Percentiles rank a stretch among this genome's conserved stretches.
Conservation (phyloP, 2,113 vertebrate species). For the Oncorhynchus mykiss region DNA sequence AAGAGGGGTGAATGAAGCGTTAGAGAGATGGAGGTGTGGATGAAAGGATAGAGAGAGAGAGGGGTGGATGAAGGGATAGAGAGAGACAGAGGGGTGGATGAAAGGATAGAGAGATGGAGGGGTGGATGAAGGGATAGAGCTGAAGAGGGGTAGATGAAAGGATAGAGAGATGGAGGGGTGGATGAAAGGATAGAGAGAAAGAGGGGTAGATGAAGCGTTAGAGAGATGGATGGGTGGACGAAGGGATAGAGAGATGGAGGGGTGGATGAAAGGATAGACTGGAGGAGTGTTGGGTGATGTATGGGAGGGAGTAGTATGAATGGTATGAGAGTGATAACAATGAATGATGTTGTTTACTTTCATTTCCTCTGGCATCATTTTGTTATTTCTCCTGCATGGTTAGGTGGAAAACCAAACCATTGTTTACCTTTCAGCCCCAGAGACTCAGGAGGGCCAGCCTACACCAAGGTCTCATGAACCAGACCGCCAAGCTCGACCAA, state of each 20-base stretch:
- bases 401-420: slow-evolving; percentile 69
- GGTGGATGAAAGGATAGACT: background rate
- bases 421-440: slow-evolving; percentile 59
- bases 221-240: too few relatives aligned
- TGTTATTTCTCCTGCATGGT: slow-evolving; percentile 47
- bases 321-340: slow-evolving; percentile 72
- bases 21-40: too few relatives aligned
- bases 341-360: slow-evolving; percentile 79
- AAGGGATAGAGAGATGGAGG: background rate
- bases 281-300: too few relatives aligned
- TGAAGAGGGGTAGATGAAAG: too few relatives aligned
- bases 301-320: slow-evolving; percentile 49
- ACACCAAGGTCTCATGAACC: background rate
- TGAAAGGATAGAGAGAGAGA: too few relatives aligned
- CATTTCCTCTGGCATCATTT: slow-evolving; percentile 76
- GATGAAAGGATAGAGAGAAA: too few relatives aligned
- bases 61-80: too few relatives aligned
- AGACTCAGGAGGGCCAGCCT: slow-evolving; percentile 10
- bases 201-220: too few relatives aligned
- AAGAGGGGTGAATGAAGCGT: fast-evolving
- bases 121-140: too few relatives aligned
- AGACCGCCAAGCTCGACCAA: slow-evolving; percentile 19
- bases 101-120: too few relatives aligned
- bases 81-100: background rate
- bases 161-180: too few relatives aligned